These are phyloP conservation scores for Tamandua tetradactyla DNA, from an alignment of 2,797 vertebrate species.

Conservation along the genomic window DNA sequence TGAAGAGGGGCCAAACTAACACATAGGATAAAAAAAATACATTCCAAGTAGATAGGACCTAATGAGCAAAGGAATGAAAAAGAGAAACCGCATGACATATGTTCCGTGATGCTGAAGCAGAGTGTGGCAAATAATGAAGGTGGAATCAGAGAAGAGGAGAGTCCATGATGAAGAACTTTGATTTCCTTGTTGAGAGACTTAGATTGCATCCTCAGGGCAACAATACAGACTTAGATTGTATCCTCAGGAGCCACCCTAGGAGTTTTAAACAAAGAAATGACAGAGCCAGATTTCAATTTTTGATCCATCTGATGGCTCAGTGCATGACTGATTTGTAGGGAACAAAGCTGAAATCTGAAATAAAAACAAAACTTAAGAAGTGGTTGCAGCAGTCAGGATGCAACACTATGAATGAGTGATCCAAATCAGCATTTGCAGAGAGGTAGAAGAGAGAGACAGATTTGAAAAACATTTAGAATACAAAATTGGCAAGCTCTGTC, in stretches of 20 bases:
- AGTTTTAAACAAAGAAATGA: neutral
- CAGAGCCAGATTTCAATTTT: neutral
- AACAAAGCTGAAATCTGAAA: neutral
- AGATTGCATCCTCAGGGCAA: neutral
- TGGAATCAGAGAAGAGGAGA: accelerated
- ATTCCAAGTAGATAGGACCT: neutral
- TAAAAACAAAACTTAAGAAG: neutral
- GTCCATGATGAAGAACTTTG: neutral
- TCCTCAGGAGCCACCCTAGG: neutral
- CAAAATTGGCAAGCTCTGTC: neutral
- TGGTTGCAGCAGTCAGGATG: neutral
- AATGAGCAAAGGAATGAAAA: neutral
- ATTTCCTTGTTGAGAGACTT: neutral
- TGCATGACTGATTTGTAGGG: neutral
- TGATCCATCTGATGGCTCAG: neutral
- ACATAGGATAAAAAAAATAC: neutral
- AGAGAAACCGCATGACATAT: neutral
- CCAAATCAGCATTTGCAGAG: neutral
- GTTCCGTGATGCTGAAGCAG: neutral
- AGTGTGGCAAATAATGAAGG: neutral
- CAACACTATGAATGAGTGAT: neutral
- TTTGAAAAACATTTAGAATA: neutral
- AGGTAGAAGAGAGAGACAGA: neutral
- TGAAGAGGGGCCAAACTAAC: neutral
- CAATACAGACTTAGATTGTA: neutral